Conservation (phyloP, 2,113 vertebrate species). For the Aegithalos caudatus region DNA sequence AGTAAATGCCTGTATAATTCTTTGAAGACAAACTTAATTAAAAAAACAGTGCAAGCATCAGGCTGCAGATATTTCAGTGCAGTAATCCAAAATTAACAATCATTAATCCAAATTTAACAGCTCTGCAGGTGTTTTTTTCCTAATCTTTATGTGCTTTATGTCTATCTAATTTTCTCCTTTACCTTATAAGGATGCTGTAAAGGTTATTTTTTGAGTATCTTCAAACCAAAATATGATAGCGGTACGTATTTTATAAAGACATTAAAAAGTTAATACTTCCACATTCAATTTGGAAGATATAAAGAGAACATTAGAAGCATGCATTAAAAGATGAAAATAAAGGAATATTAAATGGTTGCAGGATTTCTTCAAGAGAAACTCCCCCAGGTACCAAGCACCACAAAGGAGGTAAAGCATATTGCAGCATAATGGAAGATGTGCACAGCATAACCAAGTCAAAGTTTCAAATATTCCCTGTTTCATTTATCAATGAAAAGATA, state of each 20-base stretch:
- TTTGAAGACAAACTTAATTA: not conserved
- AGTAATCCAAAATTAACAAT: not conserved
- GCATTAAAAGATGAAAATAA: not conserved
- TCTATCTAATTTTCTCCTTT: not conserved
- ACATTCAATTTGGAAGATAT: not conserved
- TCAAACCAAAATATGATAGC: not conserved
- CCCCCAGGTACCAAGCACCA: not conserved
- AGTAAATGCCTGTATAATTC: not conserved
- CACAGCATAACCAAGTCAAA: not conserved
- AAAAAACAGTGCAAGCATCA: not conserved
- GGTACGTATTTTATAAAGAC: not conserved
- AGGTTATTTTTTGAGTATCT: not conserved
- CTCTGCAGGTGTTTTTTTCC: not conserved
- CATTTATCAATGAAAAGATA: not conserved
- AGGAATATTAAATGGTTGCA: not conserved
- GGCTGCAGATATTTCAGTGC: not conserved
- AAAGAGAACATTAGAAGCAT: not conserved
- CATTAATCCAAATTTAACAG: not conserved
- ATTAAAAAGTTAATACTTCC: not conserved
- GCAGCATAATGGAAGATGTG: not conserved
- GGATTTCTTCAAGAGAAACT: not conserved
- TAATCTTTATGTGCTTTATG: not conserved
- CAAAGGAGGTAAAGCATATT: not conserved
- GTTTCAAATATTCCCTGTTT: not conserved
- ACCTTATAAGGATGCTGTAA: not conserved